These are phyloP conservation scores for Melanotus villosus DNA, from an alignment of 2,888 invertebrate genomes.

Conservation along the genomic window DNA sequence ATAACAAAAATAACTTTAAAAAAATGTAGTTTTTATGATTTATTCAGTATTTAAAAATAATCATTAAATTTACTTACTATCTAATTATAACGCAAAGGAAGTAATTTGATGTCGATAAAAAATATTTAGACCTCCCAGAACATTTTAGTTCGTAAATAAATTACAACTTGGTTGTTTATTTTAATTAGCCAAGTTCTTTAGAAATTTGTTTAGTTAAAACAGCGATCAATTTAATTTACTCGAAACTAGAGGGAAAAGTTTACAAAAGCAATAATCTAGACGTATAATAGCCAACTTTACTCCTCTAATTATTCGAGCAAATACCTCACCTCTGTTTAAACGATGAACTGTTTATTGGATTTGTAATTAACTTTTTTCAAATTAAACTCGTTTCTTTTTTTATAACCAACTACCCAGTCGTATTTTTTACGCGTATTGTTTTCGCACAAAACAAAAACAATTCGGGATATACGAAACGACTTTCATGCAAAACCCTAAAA, in stretches of 20 bases:
- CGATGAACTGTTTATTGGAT: not conserved
- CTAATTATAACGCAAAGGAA: too few species aligned
- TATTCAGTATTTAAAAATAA: too few species aligned
- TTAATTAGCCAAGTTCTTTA: too few species aligned
- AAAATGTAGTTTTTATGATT: too few species aligned
- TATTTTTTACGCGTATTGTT: not conserved
- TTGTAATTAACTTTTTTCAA: not conserved
- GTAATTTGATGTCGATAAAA: too few species aligned
- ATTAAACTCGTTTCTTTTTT: not conserved
- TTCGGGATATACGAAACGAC: not conserved
- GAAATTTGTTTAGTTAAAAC: not conserved
- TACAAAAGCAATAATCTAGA: not conserved
- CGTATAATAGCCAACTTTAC: not conserved
- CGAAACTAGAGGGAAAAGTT: not conserved
- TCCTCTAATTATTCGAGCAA: not conserved
- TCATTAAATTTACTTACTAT: too few species aligned
- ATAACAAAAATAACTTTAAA: too few species aligned
- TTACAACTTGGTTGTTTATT: too few species aligned
- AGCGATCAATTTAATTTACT: not conserved
- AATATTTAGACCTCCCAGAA: too few species aligned
- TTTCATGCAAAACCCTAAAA: not conserved
- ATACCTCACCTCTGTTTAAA: conserved; percentile 10
- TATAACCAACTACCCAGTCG: not conserved
- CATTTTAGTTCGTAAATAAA: too few species aligned
- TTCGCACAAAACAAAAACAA: conserved; percentile 4